phyloP scores from a whole-genome alignment of 2,888 invertebrate genomes.

The Macaria notata region DNA sequence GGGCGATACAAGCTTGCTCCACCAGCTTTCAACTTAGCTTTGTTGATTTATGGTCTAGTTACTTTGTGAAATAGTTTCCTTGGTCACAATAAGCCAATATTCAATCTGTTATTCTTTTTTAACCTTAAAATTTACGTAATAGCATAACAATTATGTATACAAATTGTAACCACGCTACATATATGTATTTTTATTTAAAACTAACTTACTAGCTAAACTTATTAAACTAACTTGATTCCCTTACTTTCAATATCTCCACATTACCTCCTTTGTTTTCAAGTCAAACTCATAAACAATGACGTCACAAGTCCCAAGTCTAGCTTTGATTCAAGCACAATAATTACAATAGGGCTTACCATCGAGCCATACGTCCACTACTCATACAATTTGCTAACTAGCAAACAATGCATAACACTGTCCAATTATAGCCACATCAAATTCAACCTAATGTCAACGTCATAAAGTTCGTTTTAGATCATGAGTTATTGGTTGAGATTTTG shows the following conservation, averaged over 20 bases:
- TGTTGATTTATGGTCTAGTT: background rate
- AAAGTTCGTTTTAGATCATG: conserved; percentile 17
- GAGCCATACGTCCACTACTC: conserved; percentile 34
- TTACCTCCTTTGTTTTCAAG: background rate
- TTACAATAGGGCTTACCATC: conserved; percentile 33
- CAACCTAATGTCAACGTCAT: conserved; percentile 14
- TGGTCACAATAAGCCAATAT: no score
- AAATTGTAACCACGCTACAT: no score
- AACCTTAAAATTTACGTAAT: no score
- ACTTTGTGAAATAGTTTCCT: no score
- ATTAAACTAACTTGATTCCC: no score
- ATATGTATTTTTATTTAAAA: no score
- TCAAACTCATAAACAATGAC: conserved; percentile 7
- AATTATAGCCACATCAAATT: conserved; percentile 12
- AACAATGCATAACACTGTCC: conserved; percentile 36
- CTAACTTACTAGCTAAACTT: no score
- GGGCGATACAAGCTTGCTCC: conserved; percentile 11
- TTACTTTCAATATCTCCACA: no score
- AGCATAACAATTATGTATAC: no score
- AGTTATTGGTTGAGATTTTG: conserved; percentile 6
- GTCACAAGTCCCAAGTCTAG: conserved; percentile 6
- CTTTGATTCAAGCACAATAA: conserved; percentile 28
- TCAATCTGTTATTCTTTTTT: no score
- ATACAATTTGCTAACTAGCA: conserved; percentile 39
- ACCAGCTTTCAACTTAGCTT: conserved; percentile 10